Conservation (phyloP, 2,888 invertebrate species). For the Lycocerus yunnanus region DNA sequence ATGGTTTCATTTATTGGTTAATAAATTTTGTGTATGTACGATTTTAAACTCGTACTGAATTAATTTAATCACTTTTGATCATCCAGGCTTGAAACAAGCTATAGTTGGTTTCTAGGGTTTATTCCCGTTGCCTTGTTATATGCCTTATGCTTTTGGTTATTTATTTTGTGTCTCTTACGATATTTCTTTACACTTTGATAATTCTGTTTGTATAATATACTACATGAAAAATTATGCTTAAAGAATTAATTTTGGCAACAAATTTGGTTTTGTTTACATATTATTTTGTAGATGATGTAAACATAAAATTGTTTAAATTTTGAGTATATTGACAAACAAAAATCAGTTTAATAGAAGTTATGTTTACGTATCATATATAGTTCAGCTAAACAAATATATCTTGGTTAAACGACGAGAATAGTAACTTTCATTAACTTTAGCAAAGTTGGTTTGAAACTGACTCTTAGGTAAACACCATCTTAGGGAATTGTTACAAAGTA, state of each 20-base stretch:
- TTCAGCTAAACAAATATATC: slow-evolving; percentile 12
- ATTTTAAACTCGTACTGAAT: neutral
- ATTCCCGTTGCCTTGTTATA: neutral
- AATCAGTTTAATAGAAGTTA: slow-evolving; percentile 1
- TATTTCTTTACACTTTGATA: neutral
- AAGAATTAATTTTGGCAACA: neutral
- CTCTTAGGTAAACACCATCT: slow-evolving; percentile 18
- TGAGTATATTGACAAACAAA: neutral
- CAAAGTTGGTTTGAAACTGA: slow-evolving; percentile 8
- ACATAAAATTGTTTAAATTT: neutral
- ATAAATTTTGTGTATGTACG: neutral
- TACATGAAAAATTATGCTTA: no score
- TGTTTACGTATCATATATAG: slow-evolving; percentile 12
- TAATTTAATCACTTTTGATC: neutral
- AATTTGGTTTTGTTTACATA: neutral
- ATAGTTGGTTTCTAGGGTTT: neutral
- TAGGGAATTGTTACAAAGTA: slow-evolving; percentile 21
- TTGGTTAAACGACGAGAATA: slow-evolving; percentile 8
- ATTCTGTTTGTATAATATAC: neutral
- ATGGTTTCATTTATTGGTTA: neutral
- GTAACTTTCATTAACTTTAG: slow-evolving; percentile 18
- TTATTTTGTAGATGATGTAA: neutral
- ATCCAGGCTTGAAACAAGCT: neutral
- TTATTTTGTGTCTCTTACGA: neutral
- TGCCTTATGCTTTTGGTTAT: neutral